phyloP scores from a whole-genome alignment of 2,888 invertebrate species.

The Tholera decimalis region DNA sequence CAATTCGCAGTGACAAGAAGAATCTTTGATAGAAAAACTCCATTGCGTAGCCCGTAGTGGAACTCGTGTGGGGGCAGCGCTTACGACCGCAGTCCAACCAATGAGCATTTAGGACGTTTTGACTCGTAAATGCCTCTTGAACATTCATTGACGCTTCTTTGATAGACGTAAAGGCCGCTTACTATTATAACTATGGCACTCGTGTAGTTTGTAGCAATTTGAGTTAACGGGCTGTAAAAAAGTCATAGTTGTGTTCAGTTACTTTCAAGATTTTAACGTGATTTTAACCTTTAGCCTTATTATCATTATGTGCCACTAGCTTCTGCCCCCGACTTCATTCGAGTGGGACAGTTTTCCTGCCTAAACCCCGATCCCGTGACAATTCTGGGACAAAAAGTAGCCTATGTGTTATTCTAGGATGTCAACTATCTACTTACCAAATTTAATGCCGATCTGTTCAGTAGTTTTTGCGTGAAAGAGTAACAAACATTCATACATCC shows the following conservation, averaged over 20 bases:
- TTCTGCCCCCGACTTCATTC: too few relatives aligned
- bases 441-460: too few relatives aligned
- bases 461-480: too few relatives aligned
- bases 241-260: neutral
- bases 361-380: too few relatives aligned
- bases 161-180: constrained; percentile 24
- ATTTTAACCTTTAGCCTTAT: neutral
- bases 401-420: too few relatives aligned
- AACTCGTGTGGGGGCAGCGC: neutral
- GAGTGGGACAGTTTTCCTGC: too few relatives aligned
- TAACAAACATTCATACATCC: too few relatives aligned
- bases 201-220: constrained; percentile 1
- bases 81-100: neutral
- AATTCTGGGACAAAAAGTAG: too few relatives aligned
- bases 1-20: neutral
- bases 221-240: constrained; percentile 1
- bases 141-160: constrained; percentile 25
- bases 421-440: too few relatives aligned
- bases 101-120: constrained; percentile 15
- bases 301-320: too few relatives aligned
- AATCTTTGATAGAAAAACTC: neutral
- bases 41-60: neutral
- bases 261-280: too few relatives aligned
- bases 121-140: constrained; percentile 21
- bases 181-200: constrained; percentile 7